Percentiles rank a stretch among this genome's conserved stretches.
Conservation (phyloP, 2,888 invertebrate species). For the Lasioglossum oenotherae region DNA sequence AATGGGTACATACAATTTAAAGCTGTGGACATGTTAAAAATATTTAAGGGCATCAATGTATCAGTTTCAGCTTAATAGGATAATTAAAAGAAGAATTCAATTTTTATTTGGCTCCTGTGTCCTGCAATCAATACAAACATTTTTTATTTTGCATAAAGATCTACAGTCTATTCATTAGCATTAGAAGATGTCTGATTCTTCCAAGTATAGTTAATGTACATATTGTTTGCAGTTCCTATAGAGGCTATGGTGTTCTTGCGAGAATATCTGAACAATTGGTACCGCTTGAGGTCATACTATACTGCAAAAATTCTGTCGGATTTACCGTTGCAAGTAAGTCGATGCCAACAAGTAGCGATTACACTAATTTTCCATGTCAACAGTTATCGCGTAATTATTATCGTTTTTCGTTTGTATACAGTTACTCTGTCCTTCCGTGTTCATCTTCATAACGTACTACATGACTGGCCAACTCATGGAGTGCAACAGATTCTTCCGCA, state of each 20-base stretch:
- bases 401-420: conserved; percentile 73
- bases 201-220: background rate
- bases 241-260: conserved; percentile 90
- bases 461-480: conserved; percentile 92
- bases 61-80: no score
- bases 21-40: no score
- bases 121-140: no score
- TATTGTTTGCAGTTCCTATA: conserved; percentile 87
- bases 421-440: conserved; percentile 90
- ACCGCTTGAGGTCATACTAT: conserved; percentile 90
- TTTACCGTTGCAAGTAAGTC: conserved; percentile 89
- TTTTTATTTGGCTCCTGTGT: no score
- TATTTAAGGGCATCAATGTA: no score
- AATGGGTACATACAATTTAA: no score
- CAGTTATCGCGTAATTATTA: background rate
- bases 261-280: conserved; percentile 93
- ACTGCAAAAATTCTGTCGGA: conserved; percentile 91
- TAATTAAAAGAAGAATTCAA: no score
- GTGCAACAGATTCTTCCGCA: conserved; percentile 86
- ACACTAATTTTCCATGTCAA: background rate
- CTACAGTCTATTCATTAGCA: background rate
- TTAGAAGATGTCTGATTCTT: background rate
- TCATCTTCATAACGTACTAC: conserved; percentile 90
- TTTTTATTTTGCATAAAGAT: no score
- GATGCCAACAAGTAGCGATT: background rate